Evolutionary conservation across 2,888 invertebrate species (phyloP).

Genomic region (Machimus rusticus): DNA sequence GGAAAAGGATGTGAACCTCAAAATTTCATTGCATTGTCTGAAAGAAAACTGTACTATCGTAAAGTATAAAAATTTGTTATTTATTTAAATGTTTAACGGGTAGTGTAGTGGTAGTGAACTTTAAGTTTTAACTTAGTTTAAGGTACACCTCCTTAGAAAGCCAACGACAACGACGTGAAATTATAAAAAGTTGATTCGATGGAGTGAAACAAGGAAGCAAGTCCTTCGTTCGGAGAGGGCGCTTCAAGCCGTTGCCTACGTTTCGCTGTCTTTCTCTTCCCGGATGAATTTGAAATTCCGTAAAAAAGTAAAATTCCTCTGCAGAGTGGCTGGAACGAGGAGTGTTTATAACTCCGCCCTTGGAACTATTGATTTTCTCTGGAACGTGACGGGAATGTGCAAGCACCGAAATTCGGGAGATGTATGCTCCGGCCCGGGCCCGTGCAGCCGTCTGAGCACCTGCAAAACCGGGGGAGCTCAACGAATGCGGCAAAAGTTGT

Average conservation of each 20-base stretch:
- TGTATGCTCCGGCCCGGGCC: not conserved
- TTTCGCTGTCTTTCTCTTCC: not conserved
- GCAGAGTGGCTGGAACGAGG: not conserved
- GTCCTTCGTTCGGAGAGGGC: not conserved
- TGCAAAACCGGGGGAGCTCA: not conserved
- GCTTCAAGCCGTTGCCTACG: not conserved
- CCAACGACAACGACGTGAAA: not conserved
- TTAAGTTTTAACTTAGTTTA: not conserved
- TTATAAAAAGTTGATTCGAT: not conserved
- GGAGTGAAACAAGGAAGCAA: not conserved
- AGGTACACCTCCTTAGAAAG: not conserved
- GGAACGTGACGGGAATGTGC: conserved; percentile 44
- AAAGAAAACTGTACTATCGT: no score
- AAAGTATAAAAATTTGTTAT: no score
- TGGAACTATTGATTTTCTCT: conserved; percentile 47
- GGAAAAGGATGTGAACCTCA: no score
- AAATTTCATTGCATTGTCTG: no score
- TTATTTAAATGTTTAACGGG: not conserved
- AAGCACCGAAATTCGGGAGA: not conserved
- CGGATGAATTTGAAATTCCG: not conserved
- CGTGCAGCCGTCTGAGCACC: conserved; percentile 11
- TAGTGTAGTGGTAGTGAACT: not conserved
- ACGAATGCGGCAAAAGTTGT: not conserved
- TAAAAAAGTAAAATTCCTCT: conserved; percentile 24
- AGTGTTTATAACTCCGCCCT: conserved; percentile 48